Base-by-base conservation (phyloP, 1,140 invertebrate genomes). In the Contarinia nasturtii region DNA sequence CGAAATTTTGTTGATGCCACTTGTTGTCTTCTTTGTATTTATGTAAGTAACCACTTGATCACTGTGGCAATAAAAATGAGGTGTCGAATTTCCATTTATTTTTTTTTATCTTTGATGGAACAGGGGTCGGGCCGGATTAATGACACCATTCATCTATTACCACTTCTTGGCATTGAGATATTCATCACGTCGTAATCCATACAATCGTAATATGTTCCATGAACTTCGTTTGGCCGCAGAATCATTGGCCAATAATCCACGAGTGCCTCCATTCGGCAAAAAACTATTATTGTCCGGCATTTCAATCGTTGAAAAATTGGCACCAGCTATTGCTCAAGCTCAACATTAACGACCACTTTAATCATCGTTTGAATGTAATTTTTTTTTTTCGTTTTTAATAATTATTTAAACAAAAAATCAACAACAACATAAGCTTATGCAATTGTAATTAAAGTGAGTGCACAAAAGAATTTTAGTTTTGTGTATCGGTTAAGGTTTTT, bases 121-220 rank as follows among this genome's bases (percentile, higher is more conserved):
- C 46, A 93, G 90, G 57, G 88, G 88, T 10, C 77, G 80, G 61
- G 81, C 80, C 55, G 82, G 81, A 45, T 63, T 94, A 17, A 67
- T 96, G 51, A 83, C 90, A 33, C 89, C 90, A 34, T 83, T 96
- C 61, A 75, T 94, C 44, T 98, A 96, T 68, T 96, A 94, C 66
- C 86, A 93, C 57, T 97, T 97, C 66, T 67, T 97, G 49, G 75
- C 77, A 40, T 66, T 92, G 56, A 78, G 93, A 44, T 91, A 96
- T 66, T 68, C 80, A 34, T 96, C 91, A 7, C 75, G 86, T 48
- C 80, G 93, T 55, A 98, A 98, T 74, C 91, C 91, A 1, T 93
- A 91, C 67, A 93, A 86, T 19, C 78, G 88, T 51, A 86, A 83
- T 52, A 80, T 89, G 61, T 93, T 92, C 67, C 70, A 72, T 46